phyloP scores from a whole-genome alignment of 2,797 vertebrate species.

The Poeciliopsis paucimaculata region DNA sequence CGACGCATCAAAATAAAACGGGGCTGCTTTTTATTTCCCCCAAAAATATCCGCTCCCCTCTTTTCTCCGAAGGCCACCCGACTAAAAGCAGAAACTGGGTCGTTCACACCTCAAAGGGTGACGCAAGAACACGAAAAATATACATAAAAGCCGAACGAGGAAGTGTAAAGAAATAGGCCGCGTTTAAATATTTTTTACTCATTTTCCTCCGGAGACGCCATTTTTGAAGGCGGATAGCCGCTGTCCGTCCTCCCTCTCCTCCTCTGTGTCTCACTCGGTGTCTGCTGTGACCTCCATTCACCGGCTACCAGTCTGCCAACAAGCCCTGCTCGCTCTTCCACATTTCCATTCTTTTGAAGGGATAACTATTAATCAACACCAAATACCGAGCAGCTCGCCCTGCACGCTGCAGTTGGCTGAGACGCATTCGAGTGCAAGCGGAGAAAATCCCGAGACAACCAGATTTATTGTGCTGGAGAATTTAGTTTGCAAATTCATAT shows the following conservation, averaged over 20 bases:
- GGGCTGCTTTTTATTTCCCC: conserved; percentile 63
- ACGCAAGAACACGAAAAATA: background rate
- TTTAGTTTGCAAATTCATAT: conserved; percentile 33
- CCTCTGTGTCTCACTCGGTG: conserved; percentile 62
- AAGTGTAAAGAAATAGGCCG: conserved; percentile 75
- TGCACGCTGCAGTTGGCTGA: conserved; percentile 34
- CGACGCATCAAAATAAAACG: conserved; percentile 84
- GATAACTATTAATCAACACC: conserved; percentile 10
- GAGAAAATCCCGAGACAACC: conserved; percentile 50
- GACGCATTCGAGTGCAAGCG: conserved; percentile 43
- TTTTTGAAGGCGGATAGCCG: conserved; percentile 85
- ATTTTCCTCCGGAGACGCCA: conserved; percentile 87
- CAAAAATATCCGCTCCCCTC: conserved; percentile 36
- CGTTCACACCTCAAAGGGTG: background rate
- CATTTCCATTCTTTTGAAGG: conserved; percentile 21
- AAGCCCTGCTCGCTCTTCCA: conserved; percentile 38
- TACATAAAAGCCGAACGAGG: conserved; percentile 33
- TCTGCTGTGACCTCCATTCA: conserved; percentile 78
- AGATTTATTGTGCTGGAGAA: conserved; percentile 42
- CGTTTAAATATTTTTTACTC: conserved; percentile 81
- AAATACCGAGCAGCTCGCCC: conserved; percentile 29
- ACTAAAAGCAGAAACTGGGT: conserved; percentile 30
- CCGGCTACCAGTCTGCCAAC: conserved; percentile 46
- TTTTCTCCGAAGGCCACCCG: conserved; percentile 24
- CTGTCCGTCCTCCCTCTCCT: conserved; percentile 75